Evolutionary conservation across 1,140 invertebrate species (phyloP).

Genomic region (Meloidogyne exigua): DNA sequence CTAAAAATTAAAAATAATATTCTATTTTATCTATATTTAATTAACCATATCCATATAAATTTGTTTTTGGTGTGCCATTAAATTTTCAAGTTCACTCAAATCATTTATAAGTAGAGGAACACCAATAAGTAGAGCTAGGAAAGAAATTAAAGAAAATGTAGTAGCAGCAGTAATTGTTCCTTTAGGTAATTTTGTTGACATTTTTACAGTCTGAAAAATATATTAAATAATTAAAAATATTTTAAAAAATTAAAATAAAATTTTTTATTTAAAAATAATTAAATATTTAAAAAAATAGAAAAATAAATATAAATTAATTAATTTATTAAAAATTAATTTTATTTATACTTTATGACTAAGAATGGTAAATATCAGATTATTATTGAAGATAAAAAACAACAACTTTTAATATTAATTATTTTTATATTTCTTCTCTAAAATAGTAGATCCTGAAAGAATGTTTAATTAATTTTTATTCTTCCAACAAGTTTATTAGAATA

Average conservation of each 20-base stretch:
- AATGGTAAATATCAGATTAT: neutral
- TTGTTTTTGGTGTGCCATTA: conserved; percentile 19
- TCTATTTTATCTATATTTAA: neutral
- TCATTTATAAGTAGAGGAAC: conserved; percentile 21
- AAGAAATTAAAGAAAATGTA: conserved; percentile 8
- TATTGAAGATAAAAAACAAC: neutral
- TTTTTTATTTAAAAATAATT: neutral
- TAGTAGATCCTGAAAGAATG: neutral
- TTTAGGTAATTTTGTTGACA: neutral
- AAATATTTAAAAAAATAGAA: too few species aligned
- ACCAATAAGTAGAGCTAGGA: conserved; percentile 9
- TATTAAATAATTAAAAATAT: too few species aligned
- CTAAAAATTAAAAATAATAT: conserved; percentile 8
- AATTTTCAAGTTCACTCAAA: neutral
- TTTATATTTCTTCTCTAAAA: neutral
- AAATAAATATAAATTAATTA: neutral
- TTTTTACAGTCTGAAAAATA: neutral
- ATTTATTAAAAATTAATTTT: neutral
- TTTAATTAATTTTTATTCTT: neutral
- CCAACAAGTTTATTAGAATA: neutral
- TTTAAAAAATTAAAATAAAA: too few species aligned
- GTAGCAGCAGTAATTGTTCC: conserved; percentile 9
- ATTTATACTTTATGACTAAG: neutral
- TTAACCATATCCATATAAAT: conserved; percentile 20
- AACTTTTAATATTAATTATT: neutral